Evolutionary conservation across 2,888 invertebrate species (phyloP).

Genomic region (Caenorhabditis doughertyi): DNA sequence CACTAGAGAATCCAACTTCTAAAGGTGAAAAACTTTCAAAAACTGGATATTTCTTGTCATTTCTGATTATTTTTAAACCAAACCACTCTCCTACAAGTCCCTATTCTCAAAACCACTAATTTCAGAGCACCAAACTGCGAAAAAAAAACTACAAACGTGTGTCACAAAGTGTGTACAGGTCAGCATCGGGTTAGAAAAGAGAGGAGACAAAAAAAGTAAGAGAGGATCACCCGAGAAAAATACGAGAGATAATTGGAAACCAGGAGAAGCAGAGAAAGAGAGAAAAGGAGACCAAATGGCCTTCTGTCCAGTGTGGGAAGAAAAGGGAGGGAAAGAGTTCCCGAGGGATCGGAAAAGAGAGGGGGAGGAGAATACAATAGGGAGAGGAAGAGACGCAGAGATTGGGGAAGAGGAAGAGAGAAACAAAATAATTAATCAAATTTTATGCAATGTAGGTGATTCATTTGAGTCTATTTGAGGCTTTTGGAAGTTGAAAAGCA

Average conservation of each 20-base stretch:
- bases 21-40: too few relatives aligned
- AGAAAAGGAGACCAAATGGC: conserved; percentile 3
- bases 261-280: background rate
- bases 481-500: too few relatives aligned
- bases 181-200: conserved; percentile 25
- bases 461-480: too few relatives aligned
- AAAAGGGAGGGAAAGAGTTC: conserved; percentile 3
- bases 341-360: background rate
- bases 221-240: conserved; percentile 17
- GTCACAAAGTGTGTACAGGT: conserved; percentile 42
- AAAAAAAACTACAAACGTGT: background rate
- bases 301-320: conserved; percentile 20
- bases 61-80: too few relatives aligned
- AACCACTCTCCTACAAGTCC: too few relatives aligned
- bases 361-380: background rate
- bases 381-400: conserved; percentile 1
- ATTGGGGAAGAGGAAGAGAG: too few relatives aligned
- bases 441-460: background rate
- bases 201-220: conserved; percentile 15
- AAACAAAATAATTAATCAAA: conserved; percentile 1
- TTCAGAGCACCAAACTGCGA: background rate
- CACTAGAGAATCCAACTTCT: too few relatives aligned
- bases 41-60: too few relatives aligned
- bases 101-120: background rate
- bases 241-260: background rate